Evolutionary conservation across 1,140 invertebrate species (phyloP), one percentile per base, ranked within the genome.

Genomic region (Physella acuta): DNA sequence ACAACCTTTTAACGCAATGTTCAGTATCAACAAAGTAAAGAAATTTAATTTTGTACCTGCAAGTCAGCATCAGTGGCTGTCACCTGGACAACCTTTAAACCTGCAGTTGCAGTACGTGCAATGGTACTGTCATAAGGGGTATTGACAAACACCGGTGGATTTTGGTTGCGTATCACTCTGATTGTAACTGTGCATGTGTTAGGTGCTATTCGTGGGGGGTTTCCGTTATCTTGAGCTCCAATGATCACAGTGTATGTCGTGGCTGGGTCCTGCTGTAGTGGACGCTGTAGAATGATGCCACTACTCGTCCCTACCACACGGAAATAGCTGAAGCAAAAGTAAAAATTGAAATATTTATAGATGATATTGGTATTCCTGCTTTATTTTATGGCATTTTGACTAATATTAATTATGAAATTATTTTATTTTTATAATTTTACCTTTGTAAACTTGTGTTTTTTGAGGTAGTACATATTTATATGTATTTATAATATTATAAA

Each of bases 111-210:
- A 20, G 69, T 74, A 24, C 74, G 68, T 14, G 65, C 33, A 30
- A 80, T 67, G 24, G 49, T 53, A 14, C 86, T 0, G 92, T 60
- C 63, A 53, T 72, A 73, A 17, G 78, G 76, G 3, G 65, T 30
- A 39, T 76, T 72, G 26, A 52, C 33, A 58, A 78, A 77, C 17
- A 71, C 20, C 30, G 89, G 85, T 30, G 88, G 84, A 5, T 87
- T 87, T 2, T 87, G 87, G 2, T 94, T 90, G 78, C 94, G 92
- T 58, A 91, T 34, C 5, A 97, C 92, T 76, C 90, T 93, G 0
- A 96, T 89, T 3, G 91, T 92, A 0, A 97, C 88, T 1, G 91
- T 92, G 1, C 91, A 91, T 24, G 55, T 37, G n/a, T 36, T 56
- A 16, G 28, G 30, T 37, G 51, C 1, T 37, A 16, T 14, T 1